Evolutionary conservation across 2,113 vertebrate genomes (phyloP).

Genomic region (Chlorocebus sabaeus): DNA sequence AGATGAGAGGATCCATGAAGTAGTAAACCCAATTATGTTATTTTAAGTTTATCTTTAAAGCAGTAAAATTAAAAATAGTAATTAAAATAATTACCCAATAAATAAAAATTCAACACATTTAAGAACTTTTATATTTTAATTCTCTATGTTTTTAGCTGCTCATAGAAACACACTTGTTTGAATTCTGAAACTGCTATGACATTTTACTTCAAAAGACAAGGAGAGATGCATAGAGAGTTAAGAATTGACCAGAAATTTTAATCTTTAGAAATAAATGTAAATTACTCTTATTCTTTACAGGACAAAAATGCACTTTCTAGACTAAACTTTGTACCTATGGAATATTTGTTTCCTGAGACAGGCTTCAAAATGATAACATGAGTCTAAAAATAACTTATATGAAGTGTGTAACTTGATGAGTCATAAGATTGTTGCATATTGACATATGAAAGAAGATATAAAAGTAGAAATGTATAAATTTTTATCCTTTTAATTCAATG

Average conservation of each 20-base stretch:
- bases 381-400: background rate
- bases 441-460: background rate
- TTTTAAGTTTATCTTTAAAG: background rate
- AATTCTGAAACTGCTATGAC: background rate
- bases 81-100: background rate
- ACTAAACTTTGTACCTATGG: background rate
- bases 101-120: background rate
- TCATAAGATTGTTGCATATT: background rate
- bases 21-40: background rate
- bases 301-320: background rate
- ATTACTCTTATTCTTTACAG: background rate
- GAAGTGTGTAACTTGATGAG: background rate
- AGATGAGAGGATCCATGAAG: background rate
- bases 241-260: background rate
- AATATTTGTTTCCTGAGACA: background rate
- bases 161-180: background rate
- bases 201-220: background rate
- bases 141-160: background rate
- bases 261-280: background rate
- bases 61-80: background rate
- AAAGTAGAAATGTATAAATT: background rate
- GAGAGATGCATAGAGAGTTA: background rate
- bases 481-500: background rate
- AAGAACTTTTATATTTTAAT: background rate
- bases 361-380: background rate